phyloP scores from a whole-genome alignment of 2,113 vertebrate species.

The Penelope pileata region DNA sequence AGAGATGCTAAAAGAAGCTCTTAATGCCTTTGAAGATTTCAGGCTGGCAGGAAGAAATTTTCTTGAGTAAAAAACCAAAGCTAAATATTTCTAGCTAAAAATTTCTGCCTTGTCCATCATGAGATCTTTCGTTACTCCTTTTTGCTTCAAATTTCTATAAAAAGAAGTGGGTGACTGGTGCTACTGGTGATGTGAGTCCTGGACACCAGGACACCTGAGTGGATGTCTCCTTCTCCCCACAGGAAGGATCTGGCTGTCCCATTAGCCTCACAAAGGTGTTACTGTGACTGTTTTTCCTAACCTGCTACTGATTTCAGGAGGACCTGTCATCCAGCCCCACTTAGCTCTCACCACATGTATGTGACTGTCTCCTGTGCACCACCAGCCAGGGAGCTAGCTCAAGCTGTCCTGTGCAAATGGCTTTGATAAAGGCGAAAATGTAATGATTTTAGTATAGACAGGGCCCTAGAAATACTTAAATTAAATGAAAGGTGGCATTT shows the following conservation, averaged over 20 bases:
- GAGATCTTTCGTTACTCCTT: neutral
- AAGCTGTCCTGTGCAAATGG: neutral
- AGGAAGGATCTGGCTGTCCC: neutral
- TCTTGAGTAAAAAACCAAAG: neutral
- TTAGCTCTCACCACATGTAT: neutral
- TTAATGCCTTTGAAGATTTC: neutral
- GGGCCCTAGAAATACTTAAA: neutral
- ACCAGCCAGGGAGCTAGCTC: neutral
- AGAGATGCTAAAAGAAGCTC: neutral
- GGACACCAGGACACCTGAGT: neutral
- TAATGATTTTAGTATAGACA: neutral
- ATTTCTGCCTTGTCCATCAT: neutral
- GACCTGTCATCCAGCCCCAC: neutral
- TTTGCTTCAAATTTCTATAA: neutral
- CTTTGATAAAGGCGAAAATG: neutral
- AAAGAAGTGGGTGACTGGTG: neutral
- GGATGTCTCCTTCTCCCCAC: neutral
- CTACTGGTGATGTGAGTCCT: neutral
- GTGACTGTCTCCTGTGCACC: neutral
- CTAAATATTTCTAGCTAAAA: too few species aligned
- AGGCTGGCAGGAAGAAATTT: neutral
- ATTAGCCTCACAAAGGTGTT: neutral
- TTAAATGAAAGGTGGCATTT: neutral
- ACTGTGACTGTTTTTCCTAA: neutral
- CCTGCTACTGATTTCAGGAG: neutral